A percentile compares a stretch with the other conserved stretches of the same genome.
Evolutionary conservation across 2,888 invertebrate genomes (phyloP).

Genomic region (Subacronicta megacephala): DNA sequence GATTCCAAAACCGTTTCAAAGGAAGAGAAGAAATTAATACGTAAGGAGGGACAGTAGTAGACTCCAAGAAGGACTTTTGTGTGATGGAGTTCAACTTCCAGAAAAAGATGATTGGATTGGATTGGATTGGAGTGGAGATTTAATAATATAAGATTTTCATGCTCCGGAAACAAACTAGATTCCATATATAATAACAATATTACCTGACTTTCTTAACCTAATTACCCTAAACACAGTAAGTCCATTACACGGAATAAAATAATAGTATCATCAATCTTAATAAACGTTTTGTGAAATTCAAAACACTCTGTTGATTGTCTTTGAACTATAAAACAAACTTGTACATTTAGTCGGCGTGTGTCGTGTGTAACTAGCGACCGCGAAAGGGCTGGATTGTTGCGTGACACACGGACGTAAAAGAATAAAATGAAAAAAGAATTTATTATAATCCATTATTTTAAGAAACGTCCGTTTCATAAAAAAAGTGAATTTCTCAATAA

Average conservation of each 20-base stretch:
- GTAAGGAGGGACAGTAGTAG: too few relatives aligned
- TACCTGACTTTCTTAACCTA: neutral
- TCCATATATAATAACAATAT: neutral
- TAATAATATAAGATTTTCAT: too few relatives aligned
- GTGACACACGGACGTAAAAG: slow-evolving; percentile 58
- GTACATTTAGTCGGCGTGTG: slow-evolving; percentile 68
- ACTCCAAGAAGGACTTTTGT: too few relatives aligned
- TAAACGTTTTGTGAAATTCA: slow-evolving; percentile 63
- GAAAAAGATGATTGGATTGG: too few relatives aligned
- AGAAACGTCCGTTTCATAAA: too few relatives aligned
- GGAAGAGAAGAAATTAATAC: too few relatives aligned
- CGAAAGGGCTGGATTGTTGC: slow-evolving; percentile 61
- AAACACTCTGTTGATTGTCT: slow-evolving; percentile 63
- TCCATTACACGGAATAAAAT: slow-evolving; percentile 54
- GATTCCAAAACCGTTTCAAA: too few relatives aligned
- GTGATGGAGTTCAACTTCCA: too few relatives aligned
- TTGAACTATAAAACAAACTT: slow-evolving; percentile 70
- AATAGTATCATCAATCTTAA: slow-evolving; percentile 68
- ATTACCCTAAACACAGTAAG: slow-evolving; percentile 13
- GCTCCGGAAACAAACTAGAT: too few relatives aligned
- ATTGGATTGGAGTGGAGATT: too few relatives aligned
- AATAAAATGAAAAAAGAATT: neutral
- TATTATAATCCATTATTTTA: neutral
- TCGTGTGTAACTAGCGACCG: slow-evolving; percentile 63
- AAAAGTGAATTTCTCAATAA: too few relatives aligned